A percentile compares a stretch with the other conserved stretches of the same genome.
Evolutionary conservation across 2,113 vertebrate genomes (phyloP).

Genomic region (Brachyistius frenatus): DNA sequence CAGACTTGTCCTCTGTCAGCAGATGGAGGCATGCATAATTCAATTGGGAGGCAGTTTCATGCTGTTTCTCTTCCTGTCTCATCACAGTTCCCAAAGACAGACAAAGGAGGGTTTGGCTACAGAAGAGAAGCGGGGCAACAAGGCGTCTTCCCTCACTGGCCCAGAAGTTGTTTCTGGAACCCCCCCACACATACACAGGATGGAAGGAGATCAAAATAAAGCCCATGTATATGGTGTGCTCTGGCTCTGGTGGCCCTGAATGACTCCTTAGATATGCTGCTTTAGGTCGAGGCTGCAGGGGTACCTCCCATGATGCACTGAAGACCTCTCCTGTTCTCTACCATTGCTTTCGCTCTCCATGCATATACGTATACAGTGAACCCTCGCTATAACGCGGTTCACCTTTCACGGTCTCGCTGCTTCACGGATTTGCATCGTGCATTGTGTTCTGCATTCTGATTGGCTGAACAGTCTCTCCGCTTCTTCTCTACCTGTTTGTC

Average conservation of each 20-base stretch:
- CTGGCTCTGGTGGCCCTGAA: background rate
- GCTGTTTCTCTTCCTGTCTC: constrained; percentile 80
- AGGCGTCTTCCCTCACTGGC: constrained; percentile 19
- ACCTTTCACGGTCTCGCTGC: too few species aligned
- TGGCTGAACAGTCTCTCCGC: too few species aligned
- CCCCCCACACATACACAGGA: background rate
- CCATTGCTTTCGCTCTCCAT: too few species aligned
- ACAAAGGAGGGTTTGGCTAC: constrained; percentile 59
- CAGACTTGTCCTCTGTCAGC: constrained; percentile 82
- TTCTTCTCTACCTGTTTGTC: too few species aligned
- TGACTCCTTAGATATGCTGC: too few species aligned
- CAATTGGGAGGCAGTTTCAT: constrained; percentile 78
- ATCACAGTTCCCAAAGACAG: constrained; percentile 70
- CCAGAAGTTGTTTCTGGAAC: constrained; percentile 37
- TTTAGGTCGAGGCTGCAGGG: too few species aligned
- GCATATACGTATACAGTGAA: too few species aligned
- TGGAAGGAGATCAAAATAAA: background rate
- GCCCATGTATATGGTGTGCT: background rate
- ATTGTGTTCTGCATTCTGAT: too few species aligned
- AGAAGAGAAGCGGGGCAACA: constrained; percentile 34
- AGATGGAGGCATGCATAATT: constrained; percentile 84
- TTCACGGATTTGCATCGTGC: too few species aligned
- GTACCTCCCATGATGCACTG: too few species aligned
- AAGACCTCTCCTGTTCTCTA: too few species aligned
- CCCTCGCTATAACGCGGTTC: too few species aligned